Base-by-base conservation (phyloP, 53 echinoderm and acorn worm genomes). In the Hippasteria phrygiana region DNA sequence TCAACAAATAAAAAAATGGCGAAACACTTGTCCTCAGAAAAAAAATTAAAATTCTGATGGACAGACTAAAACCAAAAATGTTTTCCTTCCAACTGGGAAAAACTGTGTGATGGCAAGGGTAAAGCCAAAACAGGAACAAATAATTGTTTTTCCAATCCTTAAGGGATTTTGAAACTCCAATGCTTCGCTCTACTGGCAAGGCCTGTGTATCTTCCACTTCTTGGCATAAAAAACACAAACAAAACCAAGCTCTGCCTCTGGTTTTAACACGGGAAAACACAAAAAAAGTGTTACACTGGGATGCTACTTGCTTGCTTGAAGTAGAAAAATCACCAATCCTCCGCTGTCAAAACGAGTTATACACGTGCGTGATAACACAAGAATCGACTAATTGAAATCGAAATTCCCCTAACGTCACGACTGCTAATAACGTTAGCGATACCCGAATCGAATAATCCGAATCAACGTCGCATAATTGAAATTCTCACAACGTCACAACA, bases 341-440 rank as follows among this genome's bases (percentile, higher is more conserved):
- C 28, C 12, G 8, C 3, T 26, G 74, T 7, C 5, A 46, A 74
- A 74, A 45, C 46, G 27, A n/a, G 46, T 22, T 41, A 18, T 13
- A 2, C 10, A 24, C 74, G 47, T 27, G 27, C 74, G 24, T 45
- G 31, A 34, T 4, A 4, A 29, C 4, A 28, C 74, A 26, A 20
- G 28, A 74, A 43, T 22, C 47, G 43, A 74, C 24, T 22, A 74
- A 45, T 26, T 11, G 46, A 43, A 74, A 74, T 74, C 74, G 74
- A 74, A 74, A 74, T 46, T 11, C 9, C 17, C 17, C 4, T 35
- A 40, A 12, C 39, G n/a, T 17, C 42, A 41, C 39, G 37, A 38
- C 72, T 7, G 5, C 39, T 72, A 41, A 10, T 41, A 72, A 72
- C 72, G 72, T 41, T 72, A 16, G 33, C 66, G 66, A 66, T 32